These are phyloP conservation scores for Aspidoscelis tigris DNA, from an alignment of 2,113 vertebrate genomes.

Conservation along the genomic window DNA sequence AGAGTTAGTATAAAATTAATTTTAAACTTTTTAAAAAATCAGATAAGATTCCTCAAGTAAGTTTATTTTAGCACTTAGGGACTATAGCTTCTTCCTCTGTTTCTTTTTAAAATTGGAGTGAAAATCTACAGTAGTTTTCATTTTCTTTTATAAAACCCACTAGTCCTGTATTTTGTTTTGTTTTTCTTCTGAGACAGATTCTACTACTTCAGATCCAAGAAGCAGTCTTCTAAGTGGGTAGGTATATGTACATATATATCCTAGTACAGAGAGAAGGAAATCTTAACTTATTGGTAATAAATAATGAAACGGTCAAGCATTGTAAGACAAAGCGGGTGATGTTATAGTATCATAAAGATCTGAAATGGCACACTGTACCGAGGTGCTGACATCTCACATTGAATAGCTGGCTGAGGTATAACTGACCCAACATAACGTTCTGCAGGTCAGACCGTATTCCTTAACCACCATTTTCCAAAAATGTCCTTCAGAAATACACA, in stretches of 20 bases:
- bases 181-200: neutral
- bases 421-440: neutral
- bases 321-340: neutral
- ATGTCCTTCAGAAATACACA: neutral
- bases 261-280: constrained; percentile 28
- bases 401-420: neutral
- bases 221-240: constrained; percentile 21
- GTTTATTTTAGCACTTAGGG: neutral
- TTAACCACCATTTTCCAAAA: neutral
- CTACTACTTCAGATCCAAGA: constrained; percentile 4
- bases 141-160: constrained; percentile 2
- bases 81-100: constrained; percentile 1
- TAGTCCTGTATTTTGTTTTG: constrained; percentile 2
- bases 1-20: neutral
- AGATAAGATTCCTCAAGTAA: neutral
- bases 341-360: neutral
- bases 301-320: neutral
- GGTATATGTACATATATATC: neutral
- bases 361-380: neutral
- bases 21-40: neutral
- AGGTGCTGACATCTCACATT: too few relatives aligned
- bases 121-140: constrained; percentile 3
- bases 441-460: neutral
- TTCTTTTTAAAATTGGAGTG: constrained; percentile 9
- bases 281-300: neutral